Conservation (phyloP, 2,888 invertebrate species). For the Chaetogeoica ovagalla region DNA sequence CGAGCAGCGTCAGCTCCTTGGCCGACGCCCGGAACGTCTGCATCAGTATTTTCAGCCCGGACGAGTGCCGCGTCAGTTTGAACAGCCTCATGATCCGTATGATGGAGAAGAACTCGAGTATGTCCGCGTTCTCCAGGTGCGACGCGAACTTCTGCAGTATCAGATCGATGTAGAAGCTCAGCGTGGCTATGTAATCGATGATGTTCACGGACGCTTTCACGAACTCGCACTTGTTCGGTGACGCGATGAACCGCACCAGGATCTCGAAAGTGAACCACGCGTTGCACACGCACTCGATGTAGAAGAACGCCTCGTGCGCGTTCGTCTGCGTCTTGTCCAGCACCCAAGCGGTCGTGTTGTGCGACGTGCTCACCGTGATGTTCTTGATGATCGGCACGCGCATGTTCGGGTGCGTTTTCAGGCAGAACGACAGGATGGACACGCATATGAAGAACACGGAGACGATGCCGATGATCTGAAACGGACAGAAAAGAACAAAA, state of each 20-base stretch:
- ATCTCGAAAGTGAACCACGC: constrained; percentile 99
- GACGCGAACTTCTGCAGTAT: constrained; percentile 85
- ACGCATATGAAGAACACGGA: constrained; percentile 99
- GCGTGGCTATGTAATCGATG: constrained; percentile 98
- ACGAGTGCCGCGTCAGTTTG: constrained; percentile 94
- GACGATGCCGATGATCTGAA: constrained; percentile 95
- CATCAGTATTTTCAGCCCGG: constrained; percentile 96
- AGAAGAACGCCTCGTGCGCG: constrained; percentile 96
- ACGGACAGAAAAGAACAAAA: too few species aligned
- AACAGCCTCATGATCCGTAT: constrained; percentile 97
- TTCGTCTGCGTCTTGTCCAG: constrained; percentile 91
- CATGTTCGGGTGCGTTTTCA: constrained; percentile 99
- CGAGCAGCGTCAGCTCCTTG: constrained; percentile 91
- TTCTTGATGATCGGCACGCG: constrained; percentile 85
- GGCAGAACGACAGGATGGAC: constrained; percentile 98
- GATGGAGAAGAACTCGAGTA: constrained; percentile 96
- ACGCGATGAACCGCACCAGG: constrained; percentile 86
- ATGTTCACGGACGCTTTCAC: constrained; percentile 96
- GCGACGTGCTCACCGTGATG: constrained; percentile 75
- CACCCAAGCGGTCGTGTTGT: constrained; percentile 77
- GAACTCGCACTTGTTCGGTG: constrained; percentile 86
- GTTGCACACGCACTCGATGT: constrained; percentile 97
- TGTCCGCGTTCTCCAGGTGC: constrained; percentile 90
- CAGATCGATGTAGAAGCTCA: constrained; percentile 96
- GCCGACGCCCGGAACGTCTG: constrained; percentile 97